Conservation (phyloP, 1,140 invertebrate species). For the Drosophila equinoxialis region DNA sequence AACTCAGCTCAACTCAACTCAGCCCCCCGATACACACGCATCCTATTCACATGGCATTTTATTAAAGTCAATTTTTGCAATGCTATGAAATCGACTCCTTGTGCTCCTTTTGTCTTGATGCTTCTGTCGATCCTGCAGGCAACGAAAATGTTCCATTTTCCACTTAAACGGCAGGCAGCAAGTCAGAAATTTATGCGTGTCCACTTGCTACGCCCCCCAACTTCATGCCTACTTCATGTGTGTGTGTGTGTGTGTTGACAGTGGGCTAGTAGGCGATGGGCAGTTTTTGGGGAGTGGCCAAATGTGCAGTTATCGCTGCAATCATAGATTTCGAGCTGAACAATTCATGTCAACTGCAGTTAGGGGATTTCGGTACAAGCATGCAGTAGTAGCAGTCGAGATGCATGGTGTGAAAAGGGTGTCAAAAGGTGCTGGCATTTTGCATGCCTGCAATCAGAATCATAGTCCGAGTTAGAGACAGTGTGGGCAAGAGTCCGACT, state of each 20-base stretch:
- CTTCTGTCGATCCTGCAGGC: conserved; percentile 34
- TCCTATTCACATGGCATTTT: conserved; percentile 36
- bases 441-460: conserved; percentile 66
- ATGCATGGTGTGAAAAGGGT: background rate
- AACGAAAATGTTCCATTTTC: conserved; percentile 55
- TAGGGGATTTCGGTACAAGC: conserved; percentile 39
- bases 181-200: conserved; percentile 65
- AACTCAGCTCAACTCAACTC: background rate
- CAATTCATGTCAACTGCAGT: conserved; percentile 78
- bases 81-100: conserved; percentile 13
- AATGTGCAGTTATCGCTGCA: conserved; percentile 70
- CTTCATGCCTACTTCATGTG: background rate
- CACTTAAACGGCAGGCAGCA: conserved; percentile 61
- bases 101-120: conserved; percentile 5
- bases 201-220: conserved; percentile 45
- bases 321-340: conserved; percentile 78
- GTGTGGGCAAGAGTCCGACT: background rate
- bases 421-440: conserved; percentile 69
- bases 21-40: background rate
- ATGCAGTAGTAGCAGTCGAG: conserved; percentile 9
- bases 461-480: conserved; percentile 11
- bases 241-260: conserved; percentile 20
- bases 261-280: background rate
- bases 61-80: conserved; percentile 14
- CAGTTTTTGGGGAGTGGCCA: background rate